phyloP scores from a whole-genome alignment of 1,140 invertebrate genomes.

The Papilio xuthus region DNA sequence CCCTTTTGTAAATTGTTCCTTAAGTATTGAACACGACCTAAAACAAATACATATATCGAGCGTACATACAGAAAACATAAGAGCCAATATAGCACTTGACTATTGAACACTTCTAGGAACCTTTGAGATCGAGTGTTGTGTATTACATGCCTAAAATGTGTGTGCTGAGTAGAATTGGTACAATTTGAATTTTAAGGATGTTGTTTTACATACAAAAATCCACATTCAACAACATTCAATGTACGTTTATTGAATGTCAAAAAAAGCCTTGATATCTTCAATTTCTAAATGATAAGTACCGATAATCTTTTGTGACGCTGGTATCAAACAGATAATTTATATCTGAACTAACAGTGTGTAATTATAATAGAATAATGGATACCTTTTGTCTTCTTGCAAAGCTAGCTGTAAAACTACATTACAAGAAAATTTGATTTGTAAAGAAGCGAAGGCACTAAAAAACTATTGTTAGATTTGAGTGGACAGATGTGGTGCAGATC shows the following conservation, averaged over 20 bases:
- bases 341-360: background rate
- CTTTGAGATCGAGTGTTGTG: background rate
- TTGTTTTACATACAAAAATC: background rate
- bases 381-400: background rate
- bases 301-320: background rate
- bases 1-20: constrained; percentile 17
- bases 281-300: background rate
- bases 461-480: constrained; percentile 18
- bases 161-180: background rate
- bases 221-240: background rate
- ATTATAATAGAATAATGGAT: background rate
- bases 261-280: background rate
- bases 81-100: constrained; percentile 8
- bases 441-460: background rate
- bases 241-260: background rate
- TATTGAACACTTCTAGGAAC: background rate
- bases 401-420: background rate
- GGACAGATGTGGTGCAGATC: background rate
- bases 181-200: background rate
- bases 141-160: background rate
- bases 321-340: no score
- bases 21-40: constrained; percentile 5
- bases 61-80: background rate
- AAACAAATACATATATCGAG: background rate
- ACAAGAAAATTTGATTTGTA: background rate